A percentile compares a stretch with the other conserved stretches of the same genome.
These are phyloP conservation scores for Pegoplata infirma DNA, from an alignment of 2,888 invertebrate genomes.

Conservation along the genomic window DNA sequence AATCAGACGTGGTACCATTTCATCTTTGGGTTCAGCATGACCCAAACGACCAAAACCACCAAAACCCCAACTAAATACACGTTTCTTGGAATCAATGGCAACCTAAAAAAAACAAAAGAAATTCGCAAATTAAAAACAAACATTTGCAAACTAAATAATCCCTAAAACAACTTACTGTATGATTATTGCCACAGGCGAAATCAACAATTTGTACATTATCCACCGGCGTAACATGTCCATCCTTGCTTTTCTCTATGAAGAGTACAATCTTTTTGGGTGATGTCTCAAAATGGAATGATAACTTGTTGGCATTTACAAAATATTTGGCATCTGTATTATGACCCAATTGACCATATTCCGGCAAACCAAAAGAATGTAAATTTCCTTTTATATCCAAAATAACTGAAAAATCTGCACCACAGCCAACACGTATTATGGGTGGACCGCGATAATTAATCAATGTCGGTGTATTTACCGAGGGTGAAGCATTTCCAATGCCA, in stretches of 20 bases:
- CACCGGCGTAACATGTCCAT: conserved; percentile 89
- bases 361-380: conserved; percentile 93
- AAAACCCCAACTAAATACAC: conserved; percentile 96
- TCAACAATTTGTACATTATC: conserved; percentile 93
- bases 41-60: conserved; percentile 96
- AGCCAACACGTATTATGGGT: conserved; percentile 92
- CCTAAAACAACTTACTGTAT: conserved; percentile 82
- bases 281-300: conserved; percentile 91
- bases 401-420: conserved; percentile 95
- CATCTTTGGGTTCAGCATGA: conserved; percentile 95
- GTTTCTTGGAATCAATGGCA: conserved; percentile 91
- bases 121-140: neutral
- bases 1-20: conserved; percentile 90
- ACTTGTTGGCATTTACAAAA: conserved; percentile 92
- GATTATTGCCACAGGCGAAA: conserved; percentile 94
- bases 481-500: conserved; percentile 86
- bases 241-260: conserved; percentile 93
- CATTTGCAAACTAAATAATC: neutral
- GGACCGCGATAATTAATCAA: conserved; percentile 88
- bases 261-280: conserved; percentile 90
- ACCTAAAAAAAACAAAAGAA: conserved; percentile 79
- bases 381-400: conserved; percentile 93
- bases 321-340: conserved; percentile 97
- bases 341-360: conserved; percentile 95
- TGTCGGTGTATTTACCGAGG: conserved; percentile 80